phyloP scores from a whole-genome alignment of 2,888 invertebrate genomes.

The Lasioglossum malachurum region DNA sequence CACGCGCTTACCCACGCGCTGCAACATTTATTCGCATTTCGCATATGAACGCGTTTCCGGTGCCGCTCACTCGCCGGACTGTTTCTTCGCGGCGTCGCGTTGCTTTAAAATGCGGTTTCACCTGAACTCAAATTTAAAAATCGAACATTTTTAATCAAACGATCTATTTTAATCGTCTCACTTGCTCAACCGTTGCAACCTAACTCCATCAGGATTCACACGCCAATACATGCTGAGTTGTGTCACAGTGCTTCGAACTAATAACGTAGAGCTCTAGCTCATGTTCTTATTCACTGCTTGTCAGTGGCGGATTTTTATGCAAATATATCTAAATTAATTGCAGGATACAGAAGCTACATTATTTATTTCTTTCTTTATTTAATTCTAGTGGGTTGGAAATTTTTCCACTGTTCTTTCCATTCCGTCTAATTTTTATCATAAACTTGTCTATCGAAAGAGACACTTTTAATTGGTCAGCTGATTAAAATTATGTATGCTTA shows the following conservation, averaged over 20 bases:
- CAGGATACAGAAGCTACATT: too few species aligned
- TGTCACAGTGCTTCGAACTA: background rate
- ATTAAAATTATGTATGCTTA: too few species aligned
- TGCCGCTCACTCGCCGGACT: slow-evolving; percentile 54
- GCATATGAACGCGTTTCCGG: slow-evolving; percentile 57
- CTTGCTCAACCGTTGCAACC: background rate
- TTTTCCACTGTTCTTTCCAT: too few species aligned
- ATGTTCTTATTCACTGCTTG: background rate
- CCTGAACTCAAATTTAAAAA: background rate
- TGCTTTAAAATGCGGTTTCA: background rate
- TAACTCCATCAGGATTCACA: background rate
- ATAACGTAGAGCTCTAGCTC: background rate
- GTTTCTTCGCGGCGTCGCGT: slow-evolving; percentile 48
- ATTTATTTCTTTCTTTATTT: too few species aligned
- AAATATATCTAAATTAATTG: too few species aligned
- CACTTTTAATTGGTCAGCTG: background rate
- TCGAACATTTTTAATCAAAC: background rate
- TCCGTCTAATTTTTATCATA: background rate
- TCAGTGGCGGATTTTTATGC: background rate
- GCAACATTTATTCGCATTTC: slow-evolving; percentile 15
- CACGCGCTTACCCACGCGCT: slow-evolving; percentile 53
- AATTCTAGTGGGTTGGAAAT: too few species aligned
- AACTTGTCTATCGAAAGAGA: background rate
- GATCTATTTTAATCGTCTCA: background rate
- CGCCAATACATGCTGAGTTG: background rate